Evolutionary conservation across 2,797 vertebrate species (phyloP).

Genomic region (Mionectes olivaceus): DNA sequence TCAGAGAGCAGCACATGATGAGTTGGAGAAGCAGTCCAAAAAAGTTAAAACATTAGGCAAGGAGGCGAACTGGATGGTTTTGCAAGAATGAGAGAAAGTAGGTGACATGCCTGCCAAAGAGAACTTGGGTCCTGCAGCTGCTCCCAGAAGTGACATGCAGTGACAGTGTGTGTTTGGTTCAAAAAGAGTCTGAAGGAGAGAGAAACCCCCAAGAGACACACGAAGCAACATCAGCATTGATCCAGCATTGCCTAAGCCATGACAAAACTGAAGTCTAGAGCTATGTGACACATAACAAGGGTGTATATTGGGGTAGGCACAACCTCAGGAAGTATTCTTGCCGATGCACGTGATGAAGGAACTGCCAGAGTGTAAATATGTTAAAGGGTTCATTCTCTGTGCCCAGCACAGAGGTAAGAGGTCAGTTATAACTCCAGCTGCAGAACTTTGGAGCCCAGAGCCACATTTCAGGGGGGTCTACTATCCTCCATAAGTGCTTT

Average conservation of each 20-base stretch:
- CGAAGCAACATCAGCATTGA: background rate
- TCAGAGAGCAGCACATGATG: background rate
- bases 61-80: background rate
- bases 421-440: background rate
- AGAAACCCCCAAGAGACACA: background rate
- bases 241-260: background rate
- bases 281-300: rapidly evolving
- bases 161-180: background rate
- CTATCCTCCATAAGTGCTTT: background rate
- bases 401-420: background rate
- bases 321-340: background rate
- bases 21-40: background rate
- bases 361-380: background rate
- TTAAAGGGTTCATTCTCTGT: background rate
- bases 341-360: rapidly evolving
- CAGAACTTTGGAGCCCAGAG: background rate
- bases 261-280: background rate
- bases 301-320: rapidly evolving
- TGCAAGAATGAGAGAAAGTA: background rate
- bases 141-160: background rate
- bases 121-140: background rate
- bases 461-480: background rate
- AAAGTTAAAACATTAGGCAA: background rate
- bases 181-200: background rate
- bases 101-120: background rate